Percentiles rank a stretch among this genome's conserved stretches.
These are phyloP conservation scores for Diarsia rubi DNA, from an alignment of 2,888 invertebrate genomes.

Conservation along the genomic window DNA sequence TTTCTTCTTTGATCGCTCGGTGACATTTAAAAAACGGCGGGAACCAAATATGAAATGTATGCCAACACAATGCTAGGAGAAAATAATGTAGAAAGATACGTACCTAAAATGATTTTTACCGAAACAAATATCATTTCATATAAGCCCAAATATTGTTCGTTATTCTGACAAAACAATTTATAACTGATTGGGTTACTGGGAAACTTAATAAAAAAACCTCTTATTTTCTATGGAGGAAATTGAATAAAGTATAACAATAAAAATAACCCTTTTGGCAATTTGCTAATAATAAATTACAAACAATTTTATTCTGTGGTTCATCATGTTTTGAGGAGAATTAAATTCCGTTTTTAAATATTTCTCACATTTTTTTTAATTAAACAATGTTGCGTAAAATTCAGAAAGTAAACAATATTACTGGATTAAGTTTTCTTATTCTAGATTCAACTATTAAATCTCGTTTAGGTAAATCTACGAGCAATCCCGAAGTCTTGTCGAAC, in stretches of 20 bases:
- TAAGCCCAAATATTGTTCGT: slow-evolving; percentile 6
- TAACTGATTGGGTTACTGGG: slow-evolving; percentile 35
- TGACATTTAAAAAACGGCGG: slow-evolving; percentile 33
- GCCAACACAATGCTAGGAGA: neutral
- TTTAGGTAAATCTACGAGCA: neutral
- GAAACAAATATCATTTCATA: slow-evolving; percentile 27
- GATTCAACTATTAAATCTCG: neutral
- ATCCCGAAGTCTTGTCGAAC: neutral
- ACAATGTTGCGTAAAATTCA: neutral
- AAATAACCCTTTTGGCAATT: slow-evolving; percentile 24
- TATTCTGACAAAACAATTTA: slow-evolving; percentile 37
- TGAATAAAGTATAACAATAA: slow-evolving; percentile 24
- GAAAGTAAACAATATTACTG: neutral
- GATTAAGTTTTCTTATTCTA: neutral
- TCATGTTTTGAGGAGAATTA: neutral
- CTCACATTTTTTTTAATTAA: neutral
- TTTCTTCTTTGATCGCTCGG: slow-evolving; percentile 28
- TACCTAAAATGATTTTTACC: neutral
- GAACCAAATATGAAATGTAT: neutral
- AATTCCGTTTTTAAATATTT: neutral
- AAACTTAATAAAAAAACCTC: slow-evolving; percentile 37
- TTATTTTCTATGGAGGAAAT: slow-evolving; percentile 28
- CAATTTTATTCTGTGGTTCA: neutral
- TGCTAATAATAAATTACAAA: slow-evolving; percentile 18
- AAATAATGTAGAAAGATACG: neutral